Evolutionary conservation across 1,140 invertebrate genomes (phyloP).

Genomic region (Brachionus rubens): DNA sequence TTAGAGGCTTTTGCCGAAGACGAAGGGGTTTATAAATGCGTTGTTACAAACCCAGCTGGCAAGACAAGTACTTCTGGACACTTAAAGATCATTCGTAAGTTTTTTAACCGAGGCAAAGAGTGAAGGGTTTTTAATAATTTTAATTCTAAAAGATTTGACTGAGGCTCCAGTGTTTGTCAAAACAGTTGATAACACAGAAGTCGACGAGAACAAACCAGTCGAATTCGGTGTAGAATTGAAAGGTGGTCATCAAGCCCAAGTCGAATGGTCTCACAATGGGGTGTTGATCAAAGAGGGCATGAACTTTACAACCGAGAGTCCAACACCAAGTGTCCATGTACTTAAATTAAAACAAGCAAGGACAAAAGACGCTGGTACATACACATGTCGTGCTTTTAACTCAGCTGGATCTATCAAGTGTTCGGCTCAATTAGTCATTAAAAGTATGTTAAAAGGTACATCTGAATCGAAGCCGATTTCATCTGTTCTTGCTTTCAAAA

Average conservation of each 20-base stretch:
- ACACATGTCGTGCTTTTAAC: conserved; percentile 88
- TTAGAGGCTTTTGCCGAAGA: conserved; percentile 45
- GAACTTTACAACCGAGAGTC: conserved; percentile 10
- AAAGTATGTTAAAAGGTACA: conserved; percentile 62
- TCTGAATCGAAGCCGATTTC: conserved; percentile 42
- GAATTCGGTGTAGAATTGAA: conserved; percentile 24
- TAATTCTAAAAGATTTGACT: conserved; percentile 7
- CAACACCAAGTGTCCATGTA: background rate
- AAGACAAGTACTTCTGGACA: conserved; percentile 19
- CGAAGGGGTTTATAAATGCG: conserved; percentile 43
- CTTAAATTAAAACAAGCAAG: conserved; percentile 31
- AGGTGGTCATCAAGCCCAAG: background rate
- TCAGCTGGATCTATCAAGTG: conserved; percentile 81
- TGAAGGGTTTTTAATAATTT: background rate
- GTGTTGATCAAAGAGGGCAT: conserved; percentile 29
- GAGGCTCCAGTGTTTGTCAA: conserved; percentile 27
- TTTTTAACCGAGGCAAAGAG: background rate
- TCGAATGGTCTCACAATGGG: conserved; percentile 29
- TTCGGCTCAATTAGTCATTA: conserved; percentile 71
- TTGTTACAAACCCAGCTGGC: conserved; percentile 10
- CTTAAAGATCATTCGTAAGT: conserved; percentile 38
- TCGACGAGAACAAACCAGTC: conserved; percentile 35
- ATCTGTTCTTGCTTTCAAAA: conserved; percentile 27
- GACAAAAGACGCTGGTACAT: conserved; percentile 74
- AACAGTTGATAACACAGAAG: conserved; percentile 6